These are phyloP conservation scores for Alentia gelatinosa DNA, from an alignment of 2,888 invertebrate species.

Conservation along the genomic window DNA sequence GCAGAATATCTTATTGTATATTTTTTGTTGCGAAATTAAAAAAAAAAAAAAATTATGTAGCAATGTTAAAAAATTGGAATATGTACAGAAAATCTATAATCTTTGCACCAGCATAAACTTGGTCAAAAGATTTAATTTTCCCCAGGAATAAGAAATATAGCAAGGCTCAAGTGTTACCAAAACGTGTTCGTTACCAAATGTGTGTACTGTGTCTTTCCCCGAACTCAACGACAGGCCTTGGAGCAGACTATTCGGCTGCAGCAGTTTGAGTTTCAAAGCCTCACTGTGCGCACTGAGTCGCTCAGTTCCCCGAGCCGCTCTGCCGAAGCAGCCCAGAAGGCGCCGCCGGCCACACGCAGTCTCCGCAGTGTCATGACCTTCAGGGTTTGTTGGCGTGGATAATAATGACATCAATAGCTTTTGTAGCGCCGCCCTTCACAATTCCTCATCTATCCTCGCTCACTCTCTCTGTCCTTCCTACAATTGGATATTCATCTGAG, in stretches of 20 bases:
- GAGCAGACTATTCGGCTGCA: conserved; percentile 49
- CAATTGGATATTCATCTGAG: background rate
- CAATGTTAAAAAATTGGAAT: too few relatives aligned
- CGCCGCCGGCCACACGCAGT: conserved; percentile 27
- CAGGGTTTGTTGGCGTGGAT: conserved; percentile 60
- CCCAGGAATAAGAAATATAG: too few relatives aligned
- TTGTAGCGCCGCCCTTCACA: background rate
- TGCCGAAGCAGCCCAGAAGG: background rate
- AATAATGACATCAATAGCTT: conserved; percentile 1
- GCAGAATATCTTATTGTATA: too few relatives aligned
- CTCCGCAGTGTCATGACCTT: conserved; percentile 59
- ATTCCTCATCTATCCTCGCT: background rate
- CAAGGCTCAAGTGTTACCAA: background rate
- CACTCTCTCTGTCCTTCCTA: background rate
- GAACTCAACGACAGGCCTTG: conserved; percentile 50
- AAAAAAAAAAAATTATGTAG: too few relatives aligned
- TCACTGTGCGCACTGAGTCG: conserved; percentile 44
- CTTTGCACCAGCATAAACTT: too few relatives aligned
- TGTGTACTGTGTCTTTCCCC: conserved; percentile 13
- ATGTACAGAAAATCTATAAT: too few relatives aligned
- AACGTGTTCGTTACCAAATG: background rate
- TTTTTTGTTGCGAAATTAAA: too few relatives aligned
- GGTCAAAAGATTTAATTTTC: too few relatives aligned
- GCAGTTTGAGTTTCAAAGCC: conserved; percentile 56
- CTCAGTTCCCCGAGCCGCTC: background rate